Base-by-base conservation (phyloP, 2,113 vertebrate species). In the Alouatta palliata region DNA sequence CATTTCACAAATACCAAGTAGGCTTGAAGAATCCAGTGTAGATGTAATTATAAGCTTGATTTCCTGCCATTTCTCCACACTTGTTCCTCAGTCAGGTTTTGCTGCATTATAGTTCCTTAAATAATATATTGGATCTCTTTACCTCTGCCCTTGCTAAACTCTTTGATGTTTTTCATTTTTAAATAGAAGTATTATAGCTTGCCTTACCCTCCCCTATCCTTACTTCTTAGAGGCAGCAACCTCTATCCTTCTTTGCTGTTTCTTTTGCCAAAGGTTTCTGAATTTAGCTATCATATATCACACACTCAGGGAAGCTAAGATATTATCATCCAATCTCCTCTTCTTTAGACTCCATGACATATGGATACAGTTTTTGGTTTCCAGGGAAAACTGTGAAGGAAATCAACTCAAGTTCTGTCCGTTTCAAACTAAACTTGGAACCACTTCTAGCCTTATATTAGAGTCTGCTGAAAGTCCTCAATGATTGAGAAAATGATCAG, bases 291-390 rank as follows among this genome's bases (percentile, higher is more conserved):
- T 75, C 12, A 45, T 61, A 3, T 2, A 35, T 45, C 23, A 64
- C 17, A 37, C 9, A 37, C 13, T 35, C 4, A 25, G 2, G 17
- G n/a, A 1, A 43, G 10, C 20, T 52, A 21, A 2, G 6, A 27
- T 32, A 70, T 47, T 1, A 61, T 49, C 71, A 61, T 79, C 25
- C 12, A 0, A 68, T 77, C 32, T 40, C 1, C 8, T 23, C 1
- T 64, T 21, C 37, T 90, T 79, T 75, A 30, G 19, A 64, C 35
- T 19, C 19, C 13, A 66, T 66, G 45, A 54, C 43, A 1, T 90
- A 5, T 71, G n/a, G 20, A 68, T 49, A 89, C 61, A 52, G 21
- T 17, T 84, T 77, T 77, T 64, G 21, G 8, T 52, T 94, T 61
- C 43, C 20, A 45, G 40, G 35, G 90, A 75, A 88, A 66, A 45